Percentiles rank a stretch among this genome's conserved stretches.
These are phyloP conservation scores for Acleris cristana DNA, from an alignment of 2,888 invertebrate species.

Conservation along the genomic window DNA sequence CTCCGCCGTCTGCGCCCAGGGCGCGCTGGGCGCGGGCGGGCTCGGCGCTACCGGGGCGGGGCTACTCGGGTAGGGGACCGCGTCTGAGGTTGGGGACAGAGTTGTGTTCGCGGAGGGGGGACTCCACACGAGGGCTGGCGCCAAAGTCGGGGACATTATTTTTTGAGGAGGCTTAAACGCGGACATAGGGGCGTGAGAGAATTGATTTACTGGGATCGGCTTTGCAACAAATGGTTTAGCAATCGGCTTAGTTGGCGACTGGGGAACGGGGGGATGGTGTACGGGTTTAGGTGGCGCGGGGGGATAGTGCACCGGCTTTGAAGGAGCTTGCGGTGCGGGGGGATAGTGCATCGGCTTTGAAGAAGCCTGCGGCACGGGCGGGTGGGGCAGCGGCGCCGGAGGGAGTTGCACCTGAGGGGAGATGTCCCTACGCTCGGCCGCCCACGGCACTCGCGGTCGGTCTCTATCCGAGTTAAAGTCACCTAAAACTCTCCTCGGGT, in stretches of 20 bases:
- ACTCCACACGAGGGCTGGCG: conserved; percentile 71
- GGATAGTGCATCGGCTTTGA: conserved; percentile 31
- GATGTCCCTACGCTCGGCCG: conserved; percentile 64
- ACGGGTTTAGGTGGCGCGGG: conserved; percentile 40
- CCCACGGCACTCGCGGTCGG: conserved; percentile 72
- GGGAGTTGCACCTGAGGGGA: conserved; percentile 43
- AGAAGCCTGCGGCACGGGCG: conserved; percentile 38
- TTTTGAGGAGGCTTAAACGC: conserved; percentile 87
- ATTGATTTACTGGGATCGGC: conserved; percentile 87
- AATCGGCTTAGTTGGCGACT: conserved; percentile 62
- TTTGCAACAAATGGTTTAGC: conserved; percentile 80
- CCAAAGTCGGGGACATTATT: conserved; percentile 64
- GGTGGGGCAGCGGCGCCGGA: conserved; percentile 32
- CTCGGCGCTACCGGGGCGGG: conserved; percentile 49
- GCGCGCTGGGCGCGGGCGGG: conserved; percentile 53
- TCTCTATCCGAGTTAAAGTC: conserved; percentile 63
- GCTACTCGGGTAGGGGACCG: conserved; percentile 50
- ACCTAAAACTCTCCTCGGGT: conserved; percentile 55
- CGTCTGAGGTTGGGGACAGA: conserved; percentile 60
- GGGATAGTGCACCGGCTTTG: conserved; percentile 37
- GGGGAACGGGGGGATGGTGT: conserved; percentile 49
- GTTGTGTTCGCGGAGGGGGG: conserved; percentile 66
- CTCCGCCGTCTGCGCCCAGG: conserved; percentile 72
- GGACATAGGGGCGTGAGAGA: conserved; percentile 90
- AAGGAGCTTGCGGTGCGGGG: conserved; percentile 39